A percentile compares a stretch with the other conserved stretches of the same genome.
Evolutionary conservation across 2,888 invertebrate genomes (phyloP).

Genomic region (Leucoma salicis): DNA sequence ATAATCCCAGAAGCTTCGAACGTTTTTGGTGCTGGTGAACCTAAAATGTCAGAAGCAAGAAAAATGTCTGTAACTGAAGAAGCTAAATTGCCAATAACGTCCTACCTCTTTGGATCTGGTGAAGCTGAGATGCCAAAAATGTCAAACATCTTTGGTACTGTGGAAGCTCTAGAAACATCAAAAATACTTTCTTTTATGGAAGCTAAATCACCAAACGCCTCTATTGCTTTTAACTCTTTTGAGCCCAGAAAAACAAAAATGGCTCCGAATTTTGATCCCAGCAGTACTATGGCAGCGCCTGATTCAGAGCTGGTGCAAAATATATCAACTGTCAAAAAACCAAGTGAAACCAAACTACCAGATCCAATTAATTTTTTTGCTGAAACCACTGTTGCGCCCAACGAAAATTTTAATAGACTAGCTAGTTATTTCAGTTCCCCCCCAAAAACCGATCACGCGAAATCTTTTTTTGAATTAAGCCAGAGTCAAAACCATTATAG

Average conservation of each 20-base stretch:
- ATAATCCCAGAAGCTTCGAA: not conserved
- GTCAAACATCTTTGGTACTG: not conserved
- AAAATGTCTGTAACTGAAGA: not conserved
- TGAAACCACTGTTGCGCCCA: constrained; percentile 25
- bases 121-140: constrained; percentile 8
- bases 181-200: not conserved
- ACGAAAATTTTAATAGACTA: constrained; percentile 55
- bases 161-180: not conserved
- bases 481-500: constrained; percentile 72
- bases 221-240: not conserved
- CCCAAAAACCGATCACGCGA: constrained; percentile 62
- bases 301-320: not conserved
- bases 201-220: not conserved
- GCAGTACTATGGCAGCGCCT: not conserved
- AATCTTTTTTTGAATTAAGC: constrained; percentile 79
- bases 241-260: not conserved
- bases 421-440: constrained; percentile 70
- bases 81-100: not conserved
- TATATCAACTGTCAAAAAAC: constrained; percentile 4
- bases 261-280: not conserved
- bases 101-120: not conserved
- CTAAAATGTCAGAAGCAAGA: constrained; percentile 2
- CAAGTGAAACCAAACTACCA: constrained; percentile 29
- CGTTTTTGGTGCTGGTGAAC: not conserved
- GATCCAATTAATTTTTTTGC: constrained; percentile 63